A percentile compares a stretch with the other conserved stretches of the same genome.
phyloP scores from a whole-genome alignment of 1,140 invertebrate species.

The Stegodyphus mimosarum region DNA sequence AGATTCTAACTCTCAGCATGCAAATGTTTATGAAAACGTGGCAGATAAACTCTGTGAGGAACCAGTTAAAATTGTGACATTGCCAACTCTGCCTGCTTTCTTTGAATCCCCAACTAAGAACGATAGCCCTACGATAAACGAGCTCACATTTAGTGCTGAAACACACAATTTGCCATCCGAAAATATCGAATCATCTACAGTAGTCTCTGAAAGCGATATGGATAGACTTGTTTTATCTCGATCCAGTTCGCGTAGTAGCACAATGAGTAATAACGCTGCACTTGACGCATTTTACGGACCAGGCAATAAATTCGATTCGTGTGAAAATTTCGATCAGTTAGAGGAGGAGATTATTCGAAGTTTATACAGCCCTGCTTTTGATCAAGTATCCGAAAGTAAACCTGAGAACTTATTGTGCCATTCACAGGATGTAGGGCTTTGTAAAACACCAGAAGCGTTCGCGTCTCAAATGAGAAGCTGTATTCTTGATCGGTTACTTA shows the following conservation, averaged over 20 bases:
- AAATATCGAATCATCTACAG: neutral
- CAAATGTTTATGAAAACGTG: conserved; percentile 46
- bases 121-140: neutral
- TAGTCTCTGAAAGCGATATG: neutral
- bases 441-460: neutral
- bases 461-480: conserved; percentile 15
- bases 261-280: neutral
- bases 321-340: conserved; percentile 40
- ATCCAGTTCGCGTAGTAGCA: conserved; percentile 32
- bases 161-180: neutral
- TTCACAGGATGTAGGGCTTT: neutral
- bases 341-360: conserved; percentile 50
- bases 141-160: neutral
- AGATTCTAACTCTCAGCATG: neutral
- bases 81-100: conserved; percentile 42
- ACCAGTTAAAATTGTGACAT: conserved; percentile 12
- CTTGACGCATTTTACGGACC: neutral
- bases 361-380: neutral
- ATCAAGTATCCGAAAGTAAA: neutral
- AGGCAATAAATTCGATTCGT: conserved; percentile 21
- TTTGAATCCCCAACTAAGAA: neutral
- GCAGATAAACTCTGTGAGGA: neutral
- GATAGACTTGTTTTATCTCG: conserved; percentile 12
- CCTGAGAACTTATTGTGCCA: neutral
- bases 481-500: conserved; percentile 38